Evolutionary conservation across 2,113 vertebrate species (phyloP), one percentile per base, ranked within the genome.

Genomic region (Xenotilapia longispinis): DNA sequence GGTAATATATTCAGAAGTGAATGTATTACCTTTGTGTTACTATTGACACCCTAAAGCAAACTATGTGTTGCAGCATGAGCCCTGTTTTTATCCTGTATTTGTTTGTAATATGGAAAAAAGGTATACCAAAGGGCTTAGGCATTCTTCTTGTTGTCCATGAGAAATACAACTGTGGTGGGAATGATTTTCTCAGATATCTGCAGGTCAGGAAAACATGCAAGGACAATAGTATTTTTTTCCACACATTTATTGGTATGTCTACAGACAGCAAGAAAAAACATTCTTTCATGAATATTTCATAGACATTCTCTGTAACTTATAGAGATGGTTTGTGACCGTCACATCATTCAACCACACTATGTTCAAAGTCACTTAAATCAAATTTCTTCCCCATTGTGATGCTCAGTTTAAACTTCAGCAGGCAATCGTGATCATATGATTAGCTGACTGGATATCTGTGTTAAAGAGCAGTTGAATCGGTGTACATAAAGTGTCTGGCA

Each of bases 401-500:
- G 21, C 40, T 73, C 4, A 45, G 68, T 70, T 70, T 23, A 23
- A 70, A 47, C 40, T 28, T 26, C 14, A 73, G 1, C 40, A 47
- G 40, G 68, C 14, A 17, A 10, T 26, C 0, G 1, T 47, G 21
- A 47, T 11, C 23, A 75, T 47, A 28, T 28, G 23, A 47, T 47
- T 75, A 45, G 23, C 9, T 75, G 21, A 75, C 23, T 75, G 40
- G 23, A 47, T 47, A 75, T 75, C 42, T 5, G 23, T 45, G 12
- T 7, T 45, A 75, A 75, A 0, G 0, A 75, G 14, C 40, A 75
- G 40, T 47, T 28, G 21, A 75, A 47, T 28, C 0, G 0, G 68
- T 75, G 1, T 75, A 75, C 23, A 15, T 17, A 47, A 75, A 75
- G 14, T 75, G 70, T 28, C 42, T 75, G 12, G 65, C 12, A 0